Conservation (phyloP, 2,113 vertebrate species). For the Poecilia latipinna region DNA sequence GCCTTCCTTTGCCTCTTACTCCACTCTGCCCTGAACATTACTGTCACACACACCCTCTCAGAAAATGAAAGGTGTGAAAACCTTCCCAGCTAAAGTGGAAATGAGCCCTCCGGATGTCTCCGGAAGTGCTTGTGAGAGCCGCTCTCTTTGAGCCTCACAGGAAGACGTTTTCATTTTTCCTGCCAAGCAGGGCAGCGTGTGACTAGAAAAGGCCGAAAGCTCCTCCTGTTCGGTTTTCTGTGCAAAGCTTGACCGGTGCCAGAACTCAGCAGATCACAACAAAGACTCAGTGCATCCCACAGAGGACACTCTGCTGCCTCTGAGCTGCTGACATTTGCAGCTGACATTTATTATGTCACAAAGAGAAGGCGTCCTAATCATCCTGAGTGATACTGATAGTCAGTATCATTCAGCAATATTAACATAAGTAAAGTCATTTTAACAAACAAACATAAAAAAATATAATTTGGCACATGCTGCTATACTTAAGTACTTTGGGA, state of each 20-base stretch:
- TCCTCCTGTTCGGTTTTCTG: slow-evolving; percentile 33
- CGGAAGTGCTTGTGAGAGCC: not conserved
- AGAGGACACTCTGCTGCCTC: not conserved
- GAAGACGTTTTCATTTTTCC: slow-evolving; percentile 29
- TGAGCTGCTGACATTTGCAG: slow-evolving; percentile 13
- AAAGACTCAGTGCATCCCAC: slow-evolving; percentile 14
- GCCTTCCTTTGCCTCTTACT: not conserved
- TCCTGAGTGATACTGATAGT: no score
- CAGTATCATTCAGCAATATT: no score
- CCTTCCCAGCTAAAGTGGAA: slow-evolving; percentile 1
- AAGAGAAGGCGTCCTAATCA: not conserved
- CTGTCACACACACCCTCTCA: not conserved
- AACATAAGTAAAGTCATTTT: not conserved
- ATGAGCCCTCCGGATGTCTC: not conserved
- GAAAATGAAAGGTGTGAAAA: slow-evolving; percentile 12
- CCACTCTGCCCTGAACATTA: not conserved
- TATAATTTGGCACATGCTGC: no score
- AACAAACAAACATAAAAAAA: not conserved
- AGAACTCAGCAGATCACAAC: not conserved
- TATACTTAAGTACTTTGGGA: no score
- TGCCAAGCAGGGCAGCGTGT: slow-evolving; percentile 4
- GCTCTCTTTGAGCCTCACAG: slow-evolving; percentile 14
- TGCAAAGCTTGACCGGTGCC: slow-evolving; percentile 9
- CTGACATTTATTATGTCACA: slow-evolving; percentile 15
- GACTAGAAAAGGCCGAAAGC: slow-evolving; percentile 14